A percentile compares a stretch with the other conserved stretches of the same genome.
Evolutionary conservation across 2,113 vertebrate genomes (phyloP).

Genomic region (Psephotus haematonotus): DNA sequence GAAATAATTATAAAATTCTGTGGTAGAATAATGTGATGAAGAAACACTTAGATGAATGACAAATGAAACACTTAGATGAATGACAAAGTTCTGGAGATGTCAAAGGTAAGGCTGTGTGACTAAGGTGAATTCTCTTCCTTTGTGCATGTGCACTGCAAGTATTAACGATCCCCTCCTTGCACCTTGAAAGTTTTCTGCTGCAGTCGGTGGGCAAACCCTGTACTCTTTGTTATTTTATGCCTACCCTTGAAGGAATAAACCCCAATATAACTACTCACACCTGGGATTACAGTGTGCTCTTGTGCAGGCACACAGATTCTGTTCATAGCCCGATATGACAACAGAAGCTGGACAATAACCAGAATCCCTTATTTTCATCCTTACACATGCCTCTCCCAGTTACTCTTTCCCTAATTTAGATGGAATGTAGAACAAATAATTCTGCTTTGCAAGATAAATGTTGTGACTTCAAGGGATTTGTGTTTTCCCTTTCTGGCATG

Average conservation of each 20-base stretch:
- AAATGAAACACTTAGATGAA: constrained; percentile 25
- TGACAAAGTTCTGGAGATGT: neutral
- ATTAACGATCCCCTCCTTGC: neutral
- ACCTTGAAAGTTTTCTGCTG: neutral
- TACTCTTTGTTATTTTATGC: neutral
- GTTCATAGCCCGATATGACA: neutral
- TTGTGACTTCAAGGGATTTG: neutral
- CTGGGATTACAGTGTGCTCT: neutral
- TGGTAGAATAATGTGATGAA: constrained; percentile 32
- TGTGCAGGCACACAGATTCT: neutral
- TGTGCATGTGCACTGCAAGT: neutral
- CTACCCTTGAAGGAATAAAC: neutral
- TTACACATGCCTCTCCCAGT: neutral
- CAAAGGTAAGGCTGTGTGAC: constrained; percentile 1
- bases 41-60: constrained; percentile 32
- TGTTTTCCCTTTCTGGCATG: neutral
- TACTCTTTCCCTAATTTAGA: neutral
- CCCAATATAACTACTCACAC: neutral
- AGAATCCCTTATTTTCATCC: neutral
- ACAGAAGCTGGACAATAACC: neutral
- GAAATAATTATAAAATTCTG: constrained; percentile 24
- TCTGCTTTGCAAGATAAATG: neutral
- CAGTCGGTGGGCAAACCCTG: neutral
- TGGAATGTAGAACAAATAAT: neutral
- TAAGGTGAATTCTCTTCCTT: constrained; percentile 6